Conservation (phyloP, 2,797 vertebrate species). For the Coendou prehensilis region DNA sequence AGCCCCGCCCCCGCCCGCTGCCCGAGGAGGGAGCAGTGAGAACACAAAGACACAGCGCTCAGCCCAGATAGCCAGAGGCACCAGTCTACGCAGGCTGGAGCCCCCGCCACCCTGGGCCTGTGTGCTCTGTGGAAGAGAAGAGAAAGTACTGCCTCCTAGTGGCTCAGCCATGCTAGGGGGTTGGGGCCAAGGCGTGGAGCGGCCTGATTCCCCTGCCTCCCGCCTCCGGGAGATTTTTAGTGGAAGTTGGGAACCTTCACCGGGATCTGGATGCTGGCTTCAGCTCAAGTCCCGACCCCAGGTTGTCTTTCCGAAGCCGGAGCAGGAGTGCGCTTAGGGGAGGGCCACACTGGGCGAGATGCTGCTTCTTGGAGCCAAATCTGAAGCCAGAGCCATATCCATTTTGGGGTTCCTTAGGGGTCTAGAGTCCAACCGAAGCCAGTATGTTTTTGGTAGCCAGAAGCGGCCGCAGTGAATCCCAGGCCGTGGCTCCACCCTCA, state of each 20-base stretch:
- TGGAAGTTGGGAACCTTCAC: neutral
- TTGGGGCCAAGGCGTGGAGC: conserved; percentile 67
- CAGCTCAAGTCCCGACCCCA: conserved; percentile 81
- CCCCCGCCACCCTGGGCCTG: conserved; percentile 71
- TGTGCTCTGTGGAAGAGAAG: conserved; percentile 60
- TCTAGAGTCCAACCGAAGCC: neutral
- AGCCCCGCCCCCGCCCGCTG: neutral
- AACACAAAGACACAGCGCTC: conserved; percentile 59
- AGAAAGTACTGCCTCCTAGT: neutral
- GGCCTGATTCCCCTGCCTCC: conserved; percentile 10
- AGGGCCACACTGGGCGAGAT: conserved; percentile 69
- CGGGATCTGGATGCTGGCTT: conserved; percentile 58
- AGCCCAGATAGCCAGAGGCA: conserved; percentile 75
- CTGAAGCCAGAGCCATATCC: conserved; percentile 36
- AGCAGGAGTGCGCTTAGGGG: conserved; percentile 77
- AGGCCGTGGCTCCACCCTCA: conserved; percentile 78
- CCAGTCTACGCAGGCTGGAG: conserved; percentile 52
- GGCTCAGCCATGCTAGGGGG: conserved; percentile 75
- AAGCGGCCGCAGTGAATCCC: neutral
- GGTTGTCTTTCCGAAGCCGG: conserved; percentile 71
- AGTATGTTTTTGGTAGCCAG: neutral
- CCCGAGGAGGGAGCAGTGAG: neutral
- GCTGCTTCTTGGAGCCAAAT: conserved; percentile 51
- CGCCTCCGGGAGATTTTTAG: neutral
- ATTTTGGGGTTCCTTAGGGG: neutral